phyloP scores from a whole-genome alignment of 2,888 invertebrate species.

The Heliconius charithonia region DNA sequence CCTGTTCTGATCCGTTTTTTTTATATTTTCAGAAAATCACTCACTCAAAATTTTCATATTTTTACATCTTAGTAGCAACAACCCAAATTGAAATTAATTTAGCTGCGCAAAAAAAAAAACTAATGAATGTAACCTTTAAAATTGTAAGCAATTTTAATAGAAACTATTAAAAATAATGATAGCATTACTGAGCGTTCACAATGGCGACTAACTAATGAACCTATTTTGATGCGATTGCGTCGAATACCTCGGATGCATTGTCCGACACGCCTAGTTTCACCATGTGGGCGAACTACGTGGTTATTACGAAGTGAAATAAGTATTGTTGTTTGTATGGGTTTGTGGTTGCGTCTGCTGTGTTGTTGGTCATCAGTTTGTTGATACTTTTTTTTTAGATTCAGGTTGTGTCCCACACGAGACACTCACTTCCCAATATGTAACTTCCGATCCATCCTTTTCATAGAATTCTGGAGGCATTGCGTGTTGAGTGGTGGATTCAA shows the following conservation, averaged over 20 bases:
- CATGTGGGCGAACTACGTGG: constrained; percentile 27
- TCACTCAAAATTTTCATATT: too few relatives aligned
- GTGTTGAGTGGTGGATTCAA: too few relatives aligned
- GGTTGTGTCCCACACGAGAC: too few relatives aligned
- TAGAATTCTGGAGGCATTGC: too few relatives aligned
- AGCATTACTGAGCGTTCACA: constrained; percentile 37
- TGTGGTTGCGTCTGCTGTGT: too few relatives aligned
- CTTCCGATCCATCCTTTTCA: too few relatives aligned
- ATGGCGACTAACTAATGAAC: constrained; percentile 43
- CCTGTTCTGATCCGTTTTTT: too few relatives aligned
- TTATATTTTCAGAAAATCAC: too few relatives aligned
- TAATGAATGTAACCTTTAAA: background rate
- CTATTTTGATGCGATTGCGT: constrained; percentile 43
- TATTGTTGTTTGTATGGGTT: background rate
- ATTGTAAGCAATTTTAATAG: constrained; percentile 21
- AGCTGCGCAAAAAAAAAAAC: background rate
- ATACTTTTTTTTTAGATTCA: too few relatives aligned
- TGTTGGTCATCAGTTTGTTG: too few relatives aligned
- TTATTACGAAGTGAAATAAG: constrained; percentile 19
- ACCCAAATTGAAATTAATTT: constrained; percentile 6
- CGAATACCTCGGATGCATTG: constrained; percentile 31
- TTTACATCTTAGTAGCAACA: background rate
- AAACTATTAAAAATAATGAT: constrained; percentile 41
- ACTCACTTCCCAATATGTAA: too few relatives aligned
- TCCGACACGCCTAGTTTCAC: constrained; percentile 34